phyloP scores from a whole-genome alignment of 2,113 vertebrate genomes.

The Taxidea taxus region DNA sequence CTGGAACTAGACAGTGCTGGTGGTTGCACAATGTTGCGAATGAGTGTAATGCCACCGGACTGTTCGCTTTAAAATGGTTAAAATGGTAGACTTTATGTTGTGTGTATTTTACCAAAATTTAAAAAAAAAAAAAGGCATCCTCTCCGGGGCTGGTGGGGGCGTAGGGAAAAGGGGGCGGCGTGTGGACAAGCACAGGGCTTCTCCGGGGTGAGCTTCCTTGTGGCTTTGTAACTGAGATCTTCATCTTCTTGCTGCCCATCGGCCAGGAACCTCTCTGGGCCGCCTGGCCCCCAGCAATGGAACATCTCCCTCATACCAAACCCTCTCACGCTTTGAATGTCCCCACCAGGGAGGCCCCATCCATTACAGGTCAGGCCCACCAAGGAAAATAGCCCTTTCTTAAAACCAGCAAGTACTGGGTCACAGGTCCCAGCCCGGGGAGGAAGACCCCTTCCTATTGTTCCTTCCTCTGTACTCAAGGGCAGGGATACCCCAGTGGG shows the following conservation, averaged over 20 bases:
- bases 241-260: not conserved
- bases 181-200: rapidly evolving
- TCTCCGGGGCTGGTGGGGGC: rapidly evolving
- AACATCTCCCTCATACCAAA: rapidly evolving
- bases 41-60: not conserved
- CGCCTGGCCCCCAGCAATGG: rapidly evolving
- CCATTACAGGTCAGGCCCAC: not conserved
- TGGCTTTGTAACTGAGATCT: no score
- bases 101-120: not conserved
- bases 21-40: rapidly evolving
- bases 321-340: not conserved
- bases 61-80: not conserved
- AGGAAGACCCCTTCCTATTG: no score
- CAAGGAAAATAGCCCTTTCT: not conserved
- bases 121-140: not conserved
- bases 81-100: not conserved
- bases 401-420: not conserved
- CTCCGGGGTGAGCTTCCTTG: not conserved
- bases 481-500: no score
- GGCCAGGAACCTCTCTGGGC: not conserved
- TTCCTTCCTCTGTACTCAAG: not conserved
- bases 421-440: not conserved
- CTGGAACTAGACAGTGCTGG: not conserved
- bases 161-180: rapidly evolving
- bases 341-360: not conserved